Evolutionary conservation across 2,797 vertebrate genomes (phyloP).

Genomic region (Geotrypetes seraphini): DNA sequence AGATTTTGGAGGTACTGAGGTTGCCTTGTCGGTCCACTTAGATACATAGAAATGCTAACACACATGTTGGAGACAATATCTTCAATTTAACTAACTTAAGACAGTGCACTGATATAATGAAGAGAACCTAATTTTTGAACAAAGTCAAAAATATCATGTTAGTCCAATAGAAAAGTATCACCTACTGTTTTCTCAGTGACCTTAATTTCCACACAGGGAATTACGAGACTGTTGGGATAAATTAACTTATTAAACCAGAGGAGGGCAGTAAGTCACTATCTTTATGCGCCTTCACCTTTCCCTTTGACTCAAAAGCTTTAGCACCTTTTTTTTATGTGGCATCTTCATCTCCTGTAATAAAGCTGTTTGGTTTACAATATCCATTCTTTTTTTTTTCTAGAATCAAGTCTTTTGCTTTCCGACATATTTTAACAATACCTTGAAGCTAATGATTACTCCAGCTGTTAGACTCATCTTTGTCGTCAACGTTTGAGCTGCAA

Average conservation of each 20-base stretch:
- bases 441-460: conserved; percentile 24
- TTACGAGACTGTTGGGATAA: background rate
- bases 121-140: no score
- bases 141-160: no score
- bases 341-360: conserved; percentile 28
- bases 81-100: no score
- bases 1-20: no score
- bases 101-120: no score
- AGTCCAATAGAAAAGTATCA: no score
- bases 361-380: conserved; percentile 22
- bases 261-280: conserved; percentile 39
- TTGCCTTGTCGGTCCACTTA: no score
- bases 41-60: no score
- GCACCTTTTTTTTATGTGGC: conserved; percentile 9
- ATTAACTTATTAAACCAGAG: conserved; percentile 12
- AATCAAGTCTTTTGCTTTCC: conserved; percentile 1
- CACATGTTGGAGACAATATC: no score
- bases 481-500: no score
- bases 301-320: conserved; percentile 1
- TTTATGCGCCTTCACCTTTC: background rate
- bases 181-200: no score
- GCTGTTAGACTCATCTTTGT: conserved; percentile 3
- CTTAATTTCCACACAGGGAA: background rate
- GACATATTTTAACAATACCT: conserved; percentile 1
- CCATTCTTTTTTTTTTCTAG: conserved; percentile 12